These are phyloP conservation scores for Rhynchopsitta pachyrhyncha DNA, from an alignment of 2,113 vertebrate genomes.

Conservation along the genomic window DNA sequence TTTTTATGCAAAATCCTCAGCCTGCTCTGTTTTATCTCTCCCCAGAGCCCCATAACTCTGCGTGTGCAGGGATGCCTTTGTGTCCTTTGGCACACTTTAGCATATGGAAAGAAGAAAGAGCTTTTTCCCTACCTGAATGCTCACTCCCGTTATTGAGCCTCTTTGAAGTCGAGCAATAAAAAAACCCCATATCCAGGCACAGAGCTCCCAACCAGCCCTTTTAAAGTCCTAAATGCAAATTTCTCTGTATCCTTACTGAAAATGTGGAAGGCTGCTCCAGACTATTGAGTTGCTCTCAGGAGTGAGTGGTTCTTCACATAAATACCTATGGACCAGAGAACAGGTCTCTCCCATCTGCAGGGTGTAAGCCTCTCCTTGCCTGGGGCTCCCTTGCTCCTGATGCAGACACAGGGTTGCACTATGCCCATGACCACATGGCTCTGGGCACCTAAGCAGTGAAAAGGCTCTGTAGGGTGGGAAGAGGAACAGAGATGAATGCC, in stretches of 20 bases:
- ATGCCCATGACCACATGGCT: rapidly evolving
- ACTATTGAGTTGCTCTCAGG: not conserved
- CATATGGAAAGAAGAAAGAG: slow-evolving; percentile 24
- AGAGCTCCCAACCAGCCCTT: slow-evolving; percentile 10
- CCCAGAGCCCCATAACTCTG: not conserved
- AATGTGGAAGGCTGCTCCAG: not conserved
- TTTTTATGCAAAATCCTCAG: not conserved
- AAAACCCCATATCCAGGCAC: not conserved
- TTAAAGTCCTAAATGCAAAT: not conserved
- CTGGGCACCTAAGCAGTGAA: not conserved
- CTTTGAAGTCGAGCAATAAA: slow-evolving; percentile 27
- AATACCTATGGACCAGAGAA: not conserved
- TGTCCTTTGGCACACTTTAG: not conserved
- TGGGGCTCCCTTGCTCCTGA: rapidly evolving
- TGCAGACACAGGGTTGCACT: not conserved
- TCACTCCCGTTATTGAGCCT: not conserved
- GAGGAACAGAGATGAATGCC: not conserved
- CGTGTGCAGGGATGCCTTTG: not conserved
- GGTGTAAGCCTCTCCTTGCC: not conserved
- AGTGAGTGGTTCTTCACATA: not conserved
- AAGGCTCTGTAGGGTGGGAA: not conserved
- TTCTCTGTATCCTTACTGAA: not conserved
- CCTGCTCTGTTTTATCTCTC: not conserved
- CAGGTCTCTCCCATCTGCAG: rapidly evolving
- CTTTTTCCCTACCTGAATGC: slow-evolving; percentile 22